These are phyloP conservation scores for Apotomis betuletana DNA, from an alignment of 2,888 invertebrate genomes.

Conservation along the genomic window DNA sequence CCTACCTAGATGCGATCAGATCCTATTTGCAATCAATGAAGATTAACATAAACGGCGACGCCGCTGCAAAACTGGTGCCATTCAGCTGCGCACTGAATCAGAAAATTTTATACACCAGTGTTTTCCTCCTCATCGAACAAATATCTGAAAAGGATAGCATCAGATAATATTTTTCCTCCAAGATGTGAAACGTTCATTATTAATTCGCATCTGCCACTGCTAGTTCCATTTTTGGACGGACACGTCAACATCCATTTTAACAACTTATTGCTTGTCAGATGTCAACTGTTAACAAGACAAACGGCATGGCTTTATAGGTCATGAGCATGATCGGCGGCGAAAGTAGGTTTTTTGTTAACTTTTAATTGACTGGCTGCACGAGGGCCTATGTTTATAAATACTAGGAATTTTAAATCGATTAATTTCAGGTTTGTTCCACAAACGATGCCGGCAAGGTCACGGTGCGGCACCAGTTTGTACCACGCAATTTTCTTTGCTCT, in stretches of 20 bases:
- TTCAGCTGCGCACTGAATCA: conserved; percentile 33
- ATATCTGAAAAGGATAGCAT: conserved; percentile 24
- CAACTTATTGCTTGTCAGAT: conserved; percentile 41
- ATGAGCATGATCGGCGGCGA: conserved; percentile 10
- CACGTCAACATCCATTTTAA: conserved; percentile 31
- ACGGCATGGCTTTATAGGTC: conserved; percentile 23
- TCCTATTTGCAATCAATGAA: conserved; percentile 79
- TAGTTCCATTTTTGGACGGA: conserved; percentile 47
- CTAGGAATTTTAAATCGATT: conserved; percentile 69
- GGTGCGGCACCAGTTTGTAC: conserved; percentile 79
- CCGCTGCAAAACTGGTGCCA: conserved; percentile 54
- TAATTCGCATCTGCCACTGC: conserved; percentile 51
- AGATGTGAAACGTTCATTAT: conserved; percentile 57
- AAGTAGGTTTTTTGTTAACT: conserved; percentile 19
- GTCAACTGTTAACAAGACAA: conserved; percentile 35
- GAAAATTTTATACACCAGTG: conserved; percentile 17
- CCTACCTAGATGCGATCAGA: conserved; percentile 60
- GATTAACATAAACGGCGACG: conserved; percentile 73
- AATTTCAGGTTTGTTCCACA: conserved; percentile 62
- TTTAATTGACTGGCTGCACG: conserved; percentile 42
- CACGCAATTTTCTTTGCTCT: conserved; percentile 67
- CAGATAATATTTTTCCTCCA: neutral
- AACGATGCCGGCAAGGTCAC: conserved; percentile 71
- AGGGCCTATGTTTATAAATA: conserved; percentile 58
- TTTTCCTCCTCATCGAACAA: conserved; percentile 15